A percentile compares a stretch with the other conserved stretches of the same genome.
These are phyloP conservation scores for Colostygia pectinataria DNA, from an alignment of 2,888 invertebrate species.

Conservation along the genomic window DNA sequence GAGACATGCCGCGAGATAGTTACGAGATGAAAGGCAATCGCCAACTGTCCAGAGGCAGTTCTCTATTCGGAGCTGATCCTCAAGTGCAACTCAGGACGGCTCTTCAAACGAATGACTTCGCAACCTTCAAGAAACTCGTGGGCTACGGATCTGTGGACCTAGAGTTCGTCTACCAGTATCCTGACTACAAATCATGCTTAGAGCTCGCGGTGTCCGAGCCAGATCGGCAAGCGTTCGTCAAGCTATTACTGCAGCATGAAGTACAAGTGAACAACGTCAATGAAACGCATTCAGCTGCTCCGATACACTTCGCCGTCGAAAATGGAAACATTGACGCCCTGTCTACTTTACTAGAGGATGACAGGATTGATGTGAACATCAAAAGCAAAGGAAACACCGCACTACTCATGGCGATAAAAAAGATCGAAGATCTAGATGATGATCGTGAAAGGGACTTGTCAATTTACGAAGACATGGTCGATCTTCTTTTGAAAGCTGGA, in stretches of 20 bases:
- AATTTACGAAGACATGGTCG: slow-evolving; percentile 75
- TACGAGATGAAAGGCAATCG: slow-evolving; percentile 76
- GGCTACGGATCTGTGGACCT: slow-evolving; percentile 75
- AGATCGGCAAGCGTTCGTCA: slow-evolving; percentile 79
- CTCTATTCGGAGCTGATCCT: slow-evolving; percentile 73
- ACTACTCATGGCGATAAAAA: slow-evolving; percentile 76
- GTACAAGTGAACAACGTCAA: slow-evolving; percentile 84
- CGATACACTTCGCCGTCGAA: slow-evolving; percentile 86
- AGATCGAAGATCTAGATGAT: slow-evolving; percentile 75
- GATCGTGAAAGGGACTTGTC: slow-evolving; percentile 68
- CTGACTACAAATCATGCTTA: slow-evolving; percentile 83
- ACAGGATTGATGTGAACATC: slow-evolving; percentile 75
- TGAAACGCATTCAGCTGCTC: slow-evolving; percentile 81
- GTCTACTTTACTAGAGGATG: slow-evolving; percentile 69
- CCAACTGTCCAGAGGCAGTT: slow-evolving; percentile 62
- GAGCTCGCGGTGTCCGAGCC: slow-evolving; percentile 81
- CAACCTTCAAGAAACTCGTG: slow-evolving; percentile 78
- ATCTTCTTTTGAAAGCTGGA: slow-evolving; percentile 78
- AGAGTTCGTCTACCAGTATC: slow-evolving; percentile 80
- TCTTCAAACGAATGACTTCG: slow-evolving; percentile 76
- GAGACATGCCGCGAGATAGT: slow-evolving; percentile 69
- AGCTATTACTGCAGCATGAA: slow-evolving; percentile 82
- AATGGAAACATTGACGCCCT: slow-evolving; percentile 76
- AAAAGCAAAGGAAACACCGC: slow-evolving; percentile 80
- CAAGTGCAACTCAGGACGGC: slow-evolving; percentile 77